Conservation (phyloP, 2,888 invertebrate species). For the Diarsia rubi region DNA sequence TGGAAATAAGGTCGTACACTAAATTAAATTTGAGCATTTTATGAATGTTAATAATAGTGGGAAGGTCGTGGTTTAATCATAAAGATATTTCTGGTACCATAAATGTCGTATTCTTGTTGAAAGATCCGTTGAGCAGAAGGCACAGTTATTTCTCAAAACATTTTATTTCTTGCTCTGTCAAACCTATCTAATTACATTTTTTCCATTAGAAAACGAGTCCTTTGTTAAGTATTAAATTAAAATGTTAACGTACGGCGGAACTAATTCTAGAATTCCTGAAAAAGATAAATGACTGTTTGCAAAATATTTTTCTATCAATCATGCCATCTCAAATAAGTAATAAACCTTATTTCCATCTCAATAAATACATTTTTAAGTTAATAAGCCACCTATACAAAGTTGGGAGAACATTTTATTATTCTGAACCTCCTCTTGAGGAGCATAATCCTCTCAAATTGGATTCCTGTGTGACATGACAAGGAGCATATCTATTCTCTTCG, state of each 20-base stretch:
- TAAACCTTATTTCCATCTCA: conserved; percentile 13
- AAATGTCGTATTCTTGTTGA: too few relatives aligned
- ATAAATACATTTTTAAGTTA: conserved; percentile 24
- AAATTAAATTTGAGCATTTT: conserved; percentile 38
- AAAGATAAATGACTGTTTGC: background rate
- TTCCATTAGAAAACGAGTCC: background rate
- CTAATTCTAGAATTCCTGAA: background rate
- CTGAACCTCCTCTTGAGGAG: conserved; percentile 63
- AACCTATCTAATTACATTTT: background rate
- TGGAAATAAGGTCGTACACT: conserved; percentile 41
- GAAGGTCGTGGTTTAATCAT: conserved; percentile 34
- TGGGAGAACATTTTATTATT: conserved; percentile 40
- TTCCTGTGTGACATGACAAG: conserved; percentile 73
- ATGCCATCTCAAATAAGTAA: background rate
- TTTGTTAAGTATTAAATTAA: background rate
- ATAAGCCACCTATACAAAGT: conserved; percentile 26
- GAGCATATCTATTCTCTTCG: conserved; percentile 73
- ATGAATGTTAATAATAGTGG: conserved; percentile 44
- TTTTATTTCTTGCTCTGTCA: background rate
- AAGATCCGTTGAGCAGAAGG: background rate
- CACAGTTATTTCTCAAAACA: background rate
- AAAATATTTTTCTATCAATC: background rate
- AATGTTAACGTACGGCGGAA: background rate
- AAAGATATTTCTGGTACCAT: conserved; percentile 9
- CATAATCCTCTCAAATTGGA: conserved; percentile 76